Evolutionary conservation across 2,888 invertebrate species (phyloP), one percentile per base, ranked within the genome.

Genomic region (Tigriopus californicus): DNA sequence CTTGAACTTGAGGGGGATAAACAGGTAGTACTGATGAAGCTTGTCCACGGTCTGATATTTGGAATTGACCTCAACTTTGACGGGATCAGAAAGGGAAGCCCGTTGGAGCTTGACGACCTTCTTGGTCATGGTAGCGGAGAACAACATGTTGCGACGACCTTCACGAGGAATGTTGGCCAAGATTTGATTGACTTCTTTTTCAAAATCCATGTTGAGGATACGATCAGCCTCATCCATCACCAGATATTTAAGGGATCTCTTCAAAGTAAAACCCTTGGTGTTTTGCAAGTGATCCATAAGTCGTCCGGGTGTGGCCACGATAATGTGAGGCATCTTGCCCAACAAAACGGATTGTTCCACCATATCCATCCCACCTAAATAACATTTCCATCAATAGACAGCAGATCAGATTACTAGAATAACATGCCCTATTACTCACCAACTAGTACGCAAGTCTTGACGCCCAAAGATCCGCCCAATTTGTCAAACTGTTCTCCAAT

Each of bases 191-290:
- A 95, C 83, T 74, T 98, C 98, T 12, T 85, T 83, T 74, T 97
- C 97, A 69, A 99, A 99, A 70, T 98, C 98, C 92, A 95, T 91
- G 70, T 97, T 97, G 2, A 99, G 76, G 65, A 98, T 98, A 64
- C 97, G 79, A 73, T 98, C 98, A 0, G 98, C 98, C 79, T 98
- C 98, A 67, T 98, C 98, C 92, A 98, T 92, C 0, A 97, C 86
- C 80, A 85, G 65, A 40, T 80, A 91, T 71, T 94, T 92, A 1
- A 95, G 74, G 1, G 87, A 80, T 65, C 84, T 81, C 5, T 55
- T 61, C 40, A 95, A 73, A 72, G 83, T 89, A 69, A 98, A 99
- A 22, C 98, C 98, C 73, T 95, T 98, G 0, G 97, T 94, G 68
- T 97, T 95, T 71, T 95, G 90, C 56, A 98, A 75, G 72, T 99